Evolutionary conservation across 2,113 vertebrate species (phyloP).

Genomic region (Mesitornis unicolor): DNA sequence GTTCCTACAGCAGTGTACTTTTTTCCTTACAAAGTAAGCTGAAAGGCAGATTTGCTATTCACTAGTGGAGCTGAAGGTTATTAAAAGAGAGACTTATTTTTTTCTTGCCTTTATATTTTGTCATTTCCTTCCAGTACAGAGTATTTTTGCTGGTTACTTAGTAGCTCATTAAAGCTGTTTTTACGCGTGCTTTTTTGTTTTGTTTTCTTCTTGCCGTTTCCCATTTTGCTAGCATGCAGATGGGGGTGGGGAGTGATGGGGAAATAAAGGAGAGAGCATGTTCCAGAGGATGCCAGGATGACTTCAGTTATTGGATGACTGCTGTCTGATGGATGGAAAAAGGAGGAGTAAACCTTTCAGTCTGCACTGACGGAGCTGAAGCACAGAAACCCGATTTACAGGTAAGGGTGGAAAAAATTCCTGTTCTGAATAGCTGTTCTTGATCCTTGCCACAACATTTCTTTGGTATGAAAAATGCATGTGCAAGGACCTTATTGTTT

Average conservation of each 20-base stretch:
- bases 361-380: slow-evolving; percentile 68
- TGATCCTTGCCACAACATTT: neutral
- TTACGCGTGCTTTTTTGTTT: slow-evolving; percentile 28
- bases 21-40: neutral
- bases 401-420: slow-evolving; percentile 64
- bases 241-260: slow-evolving; percentile 70
- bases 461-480: neutral
- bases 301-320: slow-evolving; percentile 76
- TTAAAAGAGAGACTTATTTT: neutral
- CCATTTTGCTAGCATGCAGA: slow-evolving; percentile 47
- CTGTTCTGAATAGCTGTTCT: neutral
- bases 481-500: slow-evolving; percentile 10
- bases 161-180: slow-evolving; percentile 30
- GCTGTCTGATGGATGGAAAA: slow-evolving; percentile 63
- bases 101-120: neutral
- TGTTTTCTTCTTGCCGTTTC: slow-evolving; percentile 22
- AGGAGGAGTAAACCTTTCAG: slow-evolving; percentile 70
- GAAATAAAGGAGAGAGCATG: slow-evolving; percentile 58
- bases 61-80: neutral
- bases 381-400: slow-evolving; percentile 68
- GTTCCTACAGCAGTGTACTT: slow-evolving; percentile 7
- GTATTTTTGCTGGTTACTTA: neutral
- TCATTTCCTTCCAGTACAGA: neutral
- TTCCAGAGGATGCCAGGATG: slow-evolving; percentile 73
- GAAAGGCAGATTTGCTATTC: slow-evolving; percentile 8